Evolutionary conservation across 1,140 invertebrate species (phyloP), one percentile per base, ranked within the genome.

Genomic region (Helicoverpa armigera): DNA sequence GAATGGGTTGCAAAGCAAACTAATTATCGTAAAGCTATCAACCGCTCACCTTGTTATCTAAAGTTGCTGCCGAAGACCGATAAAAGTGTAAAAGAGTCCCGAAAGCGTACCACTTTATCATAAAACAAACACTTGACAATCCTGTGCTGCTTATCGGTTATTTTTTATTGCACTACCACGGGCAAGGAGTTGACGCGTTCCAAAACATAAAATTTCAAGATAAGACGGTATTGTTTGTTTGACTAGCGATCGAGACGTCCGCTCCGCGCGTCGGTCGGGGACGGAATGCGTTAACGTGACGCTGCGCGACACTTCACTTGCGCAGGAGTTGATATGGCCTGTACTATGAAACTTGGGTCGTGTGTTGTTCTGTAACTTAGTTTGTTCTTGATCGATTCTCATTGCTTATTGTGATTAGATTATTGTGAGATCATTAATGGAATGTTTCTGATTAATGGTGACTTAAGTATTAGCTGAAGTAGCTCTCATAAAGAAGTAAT

Each of bases 21-120:
- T 89, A 90, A 90, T 91, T 91, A 92, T 92, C 89, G 58, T 85
- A 89, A 91, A 94, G 92, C 90, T 92, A 94, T 94, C 92, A 88
- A 54, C 70, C 35, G 89, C 91, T 94, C 91, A 94, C 92, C 92
- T 94, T 79, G 82, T 94, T 94, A 94, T 94, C 91, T 87, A 60
- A 87, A 90, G 84, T 87, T 81, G 88, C 81, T 84, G 89, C 83
- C 82, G 84, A 84, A 79, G 78, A 83, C 73, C 84, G 90, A 91
- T 91, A 90, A 85, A 83, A 83, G 78, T 75, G 79, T 67, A 65
- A 78, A 60, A 75, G 77, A 85, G 82, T 87, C 88, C 89, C 84
- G 85, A 90, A 91, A 82, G 75, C 56, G 76, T 65, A 77, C 73
- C 75, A 77, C 75, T 77, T 65, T 84, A 85, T 84, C 91, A 92